Base-by-base conservation (phyloP, 1,140 invertebrate genomes). In the Lepidurus packardi region DNA sequence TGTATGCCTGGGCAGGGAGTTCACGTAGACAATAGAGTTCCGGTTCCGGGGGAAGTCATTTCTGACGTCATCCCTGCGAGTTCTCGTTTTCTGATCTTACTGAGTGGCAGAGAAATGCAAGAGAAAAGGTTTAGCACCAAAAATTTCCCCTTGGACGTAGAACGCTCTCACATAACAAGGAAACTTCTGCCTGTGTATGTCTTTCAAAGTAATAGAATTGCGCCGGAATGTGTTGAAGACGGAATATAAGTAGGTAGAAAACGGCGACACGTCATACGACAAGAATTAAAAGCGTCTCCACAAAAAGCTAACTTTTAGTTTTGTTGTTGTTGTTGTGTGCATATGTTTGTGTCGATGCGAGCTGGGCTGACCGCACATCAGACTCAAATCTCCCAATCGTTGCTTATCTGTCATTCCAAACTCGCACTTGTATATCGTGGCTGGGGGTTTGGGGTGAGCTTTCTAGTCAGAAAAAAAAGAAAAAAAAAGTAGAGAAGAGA, bases 401-500 rank as follows among this genome's bases (percentile, higher is more conserved):
- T 21, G 53, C 21, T 65, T 11, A n/a, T 65, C 7, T 47, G 9
- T 47, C 45, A 47, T 7, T 34, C 4, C 34, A 34, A 34, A 34
- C 45, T 65, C 53, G 13, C 53, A 16, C 21, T 65, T 21, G 53
- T 7, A 65, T 16, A 21, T 65, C 21, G 21, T 65, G 21, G 53
- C 45, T 47, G 21, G 8, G 13, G 21, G 16, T 7, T 21, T 65
- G 53, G 13, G 8, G 21, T 75, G 74, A 43, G 24, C 42, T 25
- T n/a, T 34, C 21, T 13, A 9, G 34, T 43, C 74, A 75, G 21
- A 75, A 41, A n/a, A n/a, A 9, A 75, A 75, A n/a, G n/a, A 74
- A 13, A 13, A 75, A 75, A 75, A 41, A 75, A 41, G 24, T 6
- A 75, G 41, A 75, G 53, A 65, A 65, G 53, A 65, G 13, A 13